phyloP scores from a whole-genome alignment of 2,113 vertebrate species.

The Ursus arctos region DNA sequence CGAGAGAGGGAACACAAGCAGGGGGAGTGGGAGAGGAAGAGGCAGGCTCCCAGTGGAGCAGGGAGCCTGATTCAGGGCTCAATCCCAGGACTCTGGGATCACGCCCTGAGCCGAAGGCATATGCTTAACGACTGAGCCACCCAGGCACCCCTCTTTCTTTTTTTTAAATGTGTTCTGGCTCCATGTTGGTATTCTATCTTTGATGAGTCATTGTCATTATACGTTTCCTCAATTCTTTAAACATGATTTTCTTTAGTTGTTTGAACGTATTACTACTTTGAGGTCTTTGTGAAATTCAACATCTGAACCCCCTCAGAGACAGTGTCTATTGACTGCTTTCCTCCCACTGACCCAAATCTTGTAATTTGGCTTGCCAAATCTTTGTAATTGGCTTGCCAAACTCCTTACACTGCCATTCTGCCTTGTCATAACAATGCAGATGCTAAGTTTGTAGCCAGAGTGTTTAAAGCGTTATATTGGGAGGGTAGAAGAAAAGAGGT shows the following conservation, averaged over 20 bases:
- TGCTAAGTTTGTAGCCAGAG: not conserved
- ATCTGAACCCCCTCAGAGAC: not conserved
- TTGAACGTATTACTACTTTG: not conserved
- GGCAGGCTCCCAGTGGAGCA: no score
- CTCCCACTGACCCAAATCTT: not conserved
- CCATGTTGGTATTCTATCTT: not conserved
- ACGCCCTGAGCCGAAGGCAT: no score
- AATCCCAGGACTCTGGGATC: no score
- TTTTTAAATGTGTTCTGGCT: not conserved
- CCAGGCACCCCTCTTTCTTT: not conserved
- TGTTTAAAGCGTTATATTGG: not conserved
- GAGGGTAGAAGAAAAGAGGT: not conserved
- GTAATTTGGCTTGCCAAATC: not conserved
- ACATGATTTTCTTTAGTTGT: not conserved
- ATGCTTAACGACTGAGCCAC: no score
- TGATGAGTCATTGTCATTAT: not conserved
- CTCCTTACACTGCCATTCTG: not conserved
- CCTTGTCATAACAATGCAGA: not conserved
- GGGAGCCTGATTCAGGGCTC: no score
- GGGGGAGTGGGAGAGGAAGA: no score
- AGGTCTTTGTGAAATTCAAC: not conserved
- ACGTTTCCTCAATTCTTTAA: not conserved
- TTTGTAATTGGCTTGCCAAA: not conserved
- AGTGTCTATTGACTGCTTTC: not conserved
- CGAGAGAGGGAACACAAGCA: no score